These are phyloP conservation scores for Helogale parvula DNA, from an alignment of 2,113 vertebrate species.

Conservation along the genomic window DNA sequence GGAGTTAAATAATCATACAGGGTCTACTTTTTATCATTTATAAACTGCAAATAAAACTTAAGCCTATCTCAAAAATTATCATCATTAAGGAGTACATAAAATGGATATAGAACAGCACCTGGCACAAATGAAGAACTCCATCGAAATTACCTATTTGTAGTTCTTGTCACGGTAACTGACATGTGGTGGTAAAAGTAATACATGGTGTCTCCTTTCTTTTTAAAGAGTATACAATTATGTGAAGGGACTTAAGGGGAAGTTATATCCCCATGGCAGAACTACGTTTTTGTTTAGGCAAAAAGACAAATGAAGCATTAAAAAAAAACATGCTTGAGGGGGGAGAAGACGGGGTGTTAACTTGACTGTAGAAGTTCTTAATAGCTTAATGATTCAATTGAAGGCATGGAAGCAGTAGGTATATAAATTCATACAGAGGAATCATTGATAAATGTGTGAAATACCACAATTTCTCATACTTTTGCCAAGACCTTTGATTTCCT, in stretches of 20 bases:
- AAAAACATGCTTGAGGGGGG: neutral
- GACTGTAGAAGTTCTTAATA: neutral
- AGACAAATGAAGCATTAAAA: neutral
- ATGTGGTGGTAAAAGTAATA: neutral
- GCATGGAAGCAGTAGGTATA: accelerated
- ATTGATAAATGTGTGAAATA: neutral
- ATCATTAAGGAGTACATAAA: neutral
- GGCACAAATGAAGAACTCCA: neutral
- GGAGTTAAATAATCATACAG: neutral
- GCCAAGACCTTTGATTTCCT: neutral
- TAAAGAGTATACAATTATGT: neutral
- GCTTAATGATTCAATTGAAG: neutral
- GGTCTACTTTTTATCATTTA: neutral
- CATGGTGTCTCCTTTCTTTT: neutral
- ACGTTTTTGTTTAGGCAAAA: neutral
- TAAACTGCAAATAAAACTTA: neutral
- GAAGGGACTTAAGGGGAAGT: neutral
- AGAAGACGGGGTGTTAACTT: neutral
- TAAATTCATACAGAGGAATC: neutral
- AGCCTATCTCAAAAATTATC: neutral
- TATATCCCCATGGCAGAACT: neutral
- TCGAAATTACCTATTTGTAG: neutral
- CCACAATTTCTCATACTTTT: neutral
- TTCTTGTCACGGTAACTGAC: neutral
- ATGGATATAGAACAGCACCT: neutral